Evolutionary conservation across 2,888 invertebrate species (phyloP).

Genomic region (Bruchidius siliquastri): DNA sequence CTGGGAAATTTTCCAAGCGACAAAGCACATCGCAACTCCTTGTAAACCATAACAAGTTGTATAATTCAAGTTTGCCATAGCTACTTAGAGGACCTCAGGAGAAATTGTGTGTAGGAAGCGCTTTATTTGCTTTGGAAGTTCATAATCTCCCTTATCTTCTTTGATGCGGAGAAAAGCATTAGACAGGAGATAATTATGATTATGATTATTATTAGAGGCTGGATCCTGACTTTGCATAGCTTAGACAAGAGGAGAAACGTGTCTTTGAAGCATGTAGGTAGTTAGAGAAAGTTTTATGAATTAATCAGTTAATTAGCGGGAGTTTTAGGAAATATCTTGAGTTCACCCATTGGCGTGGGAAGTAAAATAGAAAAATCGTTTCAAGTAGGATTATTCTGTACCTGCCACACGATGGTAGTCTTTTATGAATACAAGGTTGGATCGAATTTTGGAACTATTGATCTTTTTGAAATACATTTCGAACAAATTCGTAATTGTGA

Average conservation of each 20-base stretch:
- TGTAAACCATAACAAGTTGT: not conserved
- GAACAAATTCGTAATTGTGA: too few relatives aligned
- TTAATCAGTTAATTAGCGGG: too few relatives aligned
- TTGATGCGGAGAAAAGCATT: not conserved
- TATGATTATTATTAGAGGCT: not conserved
- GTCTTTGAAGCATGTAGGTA: not conserved
- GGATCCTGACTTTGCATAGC: not conserved
- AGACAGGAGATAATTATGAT: not conserved
- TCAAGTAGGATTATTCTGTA: too few relatives aligned
- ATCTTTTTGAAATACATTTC: too few relatives aligned
- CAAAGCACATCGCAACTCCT: not conserved
- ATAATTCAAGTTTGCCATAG: not conserved
- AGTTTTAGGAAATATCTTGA: too few relatives aligned
- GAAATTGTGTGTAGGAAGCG: not conserved
- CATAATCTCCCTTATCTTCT: not conserved
- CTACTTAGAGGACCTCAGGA: not conserved
- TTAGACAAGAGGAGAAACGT: not conserved
- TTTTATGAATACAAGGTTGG: too few relatives aligned
- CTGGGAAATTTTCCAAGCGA: not conserved
- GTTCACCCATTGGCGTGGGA: too few relatives aligned
- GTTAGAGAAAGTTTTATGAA: not conserved
- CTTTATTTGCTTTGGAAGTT: not conserved
- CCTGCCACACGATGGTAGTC: too few relatives aligned
- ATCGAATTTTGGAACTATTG: too few relatives aligned
- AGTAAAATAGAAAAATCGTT: too few relatives aligned